Evolutionary conservation across 2,888 invertebrate species (phyloP).

Genomic region (Hofmannophila pseudospretella): DNA sequence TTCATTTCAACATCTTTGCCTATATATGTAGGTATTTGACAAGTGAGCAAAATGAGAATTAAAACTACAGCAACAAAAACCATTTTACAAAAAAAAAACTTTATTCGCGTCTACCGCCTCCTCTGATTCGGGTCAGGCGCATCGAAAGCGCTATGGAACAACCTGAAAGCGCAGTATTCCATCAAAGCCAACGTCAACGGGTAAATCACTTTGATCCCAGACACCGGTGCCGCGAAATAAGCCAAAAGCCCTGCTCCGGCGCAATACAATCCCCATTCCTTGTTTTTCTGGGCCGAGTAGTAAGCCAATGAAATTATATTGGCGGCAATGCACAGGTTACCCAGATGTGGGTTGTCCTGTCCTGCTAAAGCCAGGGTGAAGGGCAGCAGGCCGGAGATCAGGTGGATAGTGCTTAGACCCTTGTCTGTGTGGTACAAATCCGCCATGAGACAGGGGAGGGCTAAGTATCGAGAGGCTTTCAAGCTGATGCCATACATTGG

Average conservation of each 20-base stretch:
- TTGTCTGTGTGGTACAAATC: conserved; percentile 42
- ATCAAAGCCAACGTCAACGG: conserved; percentile 48
- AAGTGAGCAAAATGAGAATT: no score
- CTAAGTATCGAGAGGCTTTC: conserved; percentile 47
- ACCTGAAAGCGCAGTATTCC: conserved; percentile 53
- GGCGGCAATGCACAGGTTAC: conserved; percentile 43
- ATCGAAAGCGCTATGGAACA: conserved; percentile 26
- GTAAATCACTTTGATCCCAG: conserved; percentile 35
- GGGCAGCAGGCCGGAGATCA: conserved; percentile 54
- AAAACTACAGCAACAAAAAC: background rate
- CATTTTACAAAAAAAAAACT: background rate
- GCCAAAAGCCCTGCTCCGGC: conserved; percentile 47
- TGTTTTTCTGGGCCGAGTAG: conserved; percentile 35
- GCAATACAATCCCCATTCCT: conserved; percentile 54
- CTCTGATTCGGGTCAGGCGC: background rate
- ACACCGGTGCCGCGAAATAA: conserved; percentile 28
- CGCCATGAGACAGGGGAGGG: conserved; percentile 57
- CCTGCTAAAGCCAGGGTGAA: conserved; percentile 45
- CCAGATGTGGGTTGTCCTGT: conserved; percentile 40
- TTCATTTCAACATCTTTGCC: no score
- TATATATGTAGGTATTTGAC: no score
- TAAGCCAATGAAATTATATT: conserved; percentile 48
- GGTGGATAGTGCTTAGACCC: conserved; percentile 35
- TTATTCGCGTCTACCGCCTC: background rate
- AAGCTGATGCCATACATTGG: conserved; percentile 40